Evolutionary conservation across 2,797 vertebrate genomes (phyloP).

Genomic region (Malurus splendens): DNA sequence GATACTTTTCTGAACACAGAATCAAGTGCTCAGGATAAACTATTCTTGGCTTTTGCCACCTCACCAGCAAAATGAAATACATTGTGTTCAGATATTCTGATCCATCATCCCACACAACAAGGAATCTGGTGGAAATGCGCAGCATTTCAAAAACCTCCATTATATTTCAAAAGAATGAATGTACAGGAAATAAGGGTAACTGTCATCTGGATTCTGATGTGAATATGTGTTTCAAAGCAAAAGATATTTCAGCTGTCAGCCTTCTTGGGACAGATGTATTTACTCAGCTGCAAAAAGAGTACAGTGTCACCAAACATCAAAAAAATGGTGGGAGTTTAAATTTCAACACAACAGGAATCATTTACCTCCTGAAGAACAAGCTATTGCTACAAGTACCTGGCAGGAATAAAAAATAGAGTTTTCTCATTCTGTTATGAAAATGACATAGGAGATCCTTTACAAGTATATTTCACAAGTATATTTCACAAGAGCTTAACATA

Average conservation of each 20-base stretch:
- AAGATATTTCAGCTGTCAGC: slow-evolving; percentile 38
- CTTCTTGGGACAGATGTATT: slow-evolving; percentile 46
- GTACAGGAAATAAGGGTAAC: slow-evolving; percentile 8
- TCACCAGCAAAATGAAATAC: neutral
- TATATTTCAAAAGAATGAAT: slow-evolving; percentile 14
- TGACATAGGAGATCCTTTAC: neutral
- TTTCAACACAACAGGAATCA: slow-evolving; percentile 51
- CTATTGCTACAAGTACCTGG: neutral
- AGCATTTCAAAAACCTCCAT: neutral
- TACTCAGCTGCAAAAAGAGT: slow-evolving; percentile 53
- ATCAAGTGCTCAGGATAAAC: neutral
- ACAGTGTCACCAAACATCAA: slow-evolving; percentile 6
- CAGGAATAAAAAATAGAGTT: slow-evolving; percentile 2
- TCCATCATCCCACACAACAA: neutral
- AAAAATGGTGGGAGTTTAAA: slow-evolving; percentile 51
- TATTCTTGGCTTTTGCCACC: neutral
- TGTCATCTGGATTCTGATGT: slow-evolving; percentile 12
- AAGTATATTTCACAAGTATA: neutral
- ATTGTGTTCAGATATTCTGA: neutral
- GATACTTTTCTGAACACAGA: neutral
- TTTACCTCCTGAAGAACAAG: slow-evolving; percentile 14
- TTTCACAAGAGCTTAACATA: neutral
- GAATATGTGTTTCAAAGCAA: slow-evolving; percentile 34
- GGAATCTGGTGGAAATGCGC: neutral
- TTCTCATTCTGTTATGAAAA: neutral